Percentiles rank a stretch among this genome's conserved stretches.
phyloP scores from a whole-genome alignment of 92 coral and sea anemone genomes.

The Porites lobata region DNA sequence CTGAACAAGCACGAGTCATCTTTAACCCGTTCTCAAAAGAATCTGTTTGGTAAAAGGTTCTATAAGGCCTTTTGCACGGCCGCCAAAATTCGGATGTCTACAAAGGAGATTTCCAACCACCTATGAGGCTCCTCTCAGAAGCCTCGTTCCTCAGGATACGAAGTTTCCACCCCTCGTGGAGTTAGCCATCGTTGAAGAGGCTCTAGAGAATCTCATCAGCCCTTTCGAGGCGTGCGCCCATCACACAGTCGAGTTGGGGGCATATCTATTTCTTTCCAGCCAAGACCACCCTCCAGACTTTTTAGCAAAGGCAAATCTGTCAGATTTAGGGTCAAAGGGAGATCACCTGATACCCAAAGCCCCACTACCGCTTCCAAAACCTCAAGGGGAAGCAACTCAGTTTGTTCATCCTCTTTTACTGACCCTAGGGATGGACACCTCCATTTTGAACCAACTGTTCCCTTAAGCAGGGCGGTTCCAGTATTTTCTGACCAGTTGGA shows the following conservation, averaged over 20 bases:
- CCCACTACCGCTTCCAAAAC: not conserved
- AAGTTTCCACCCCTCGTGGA: not conserved
- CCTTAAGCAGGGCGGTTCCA: no score
- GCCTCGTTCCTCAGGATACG: not conserved
- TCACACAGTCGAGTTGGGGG: conserved; percentile 26
- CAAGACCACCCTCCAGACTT: conserved; percentile 18
- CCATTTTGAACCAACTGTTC: no score
- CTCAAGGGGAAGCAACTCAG: no score
- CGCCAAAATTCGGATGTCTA: conserved; percentile 31
- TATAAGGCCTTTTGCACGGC: conserved; percentile 31
- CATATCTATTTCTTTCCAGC: conserved; percentile 26
- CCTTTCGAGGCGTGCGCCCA: conserved; percentile 38
- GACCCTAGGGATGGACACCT: no score
- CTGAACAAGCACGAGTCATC: conserved; percentile 40
- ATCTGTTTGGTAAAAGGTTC: conserved; percentile 30
- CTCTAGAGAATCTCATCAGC: conserved; percentile 19
- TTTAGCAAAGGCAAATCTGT: conserved; percentile 30
- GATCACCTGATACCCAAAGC: conserved; percentile 24
- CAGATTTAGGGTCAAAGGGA: conserved; percentile 20
- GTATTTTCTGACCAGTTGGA: conserved; percentile 6
- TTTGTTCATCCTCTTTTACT: no score
- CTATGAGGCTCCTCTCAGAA: conserved; percentile 10
- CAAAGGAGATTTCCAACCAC: conserved; percentile 37
- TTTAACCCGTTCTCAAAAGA: conserved; percentile 23
- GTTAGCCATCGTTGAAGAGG: conserved; percentile 16